Conservation (phyloP, 35 echinoderm and acorn worm species). For the Nesometra sesokonis region DNA sequence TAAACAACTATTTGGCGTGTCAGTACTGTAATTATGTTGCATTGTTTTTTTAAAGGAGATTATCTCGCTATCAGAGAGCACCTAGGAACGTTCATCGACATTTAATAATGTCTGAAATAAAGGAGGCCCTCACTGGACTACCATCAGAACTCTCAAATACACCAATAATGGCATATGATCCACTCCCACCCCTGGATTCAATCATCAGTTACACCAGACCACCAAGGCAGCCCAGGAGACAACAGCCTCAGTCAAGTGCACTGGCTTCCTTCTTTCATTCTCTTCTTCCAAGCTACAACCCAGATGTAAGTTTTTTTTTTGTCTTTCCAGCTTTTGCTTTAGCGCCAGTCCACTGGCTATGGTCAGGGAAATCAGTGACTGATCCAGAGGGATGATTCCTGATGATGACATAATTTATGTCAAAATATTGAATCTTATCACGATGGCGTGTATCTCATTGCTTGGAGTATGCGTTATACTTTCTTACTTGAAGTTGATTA, state of each 20-base stretch:
- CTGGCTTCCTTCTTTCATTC: neutral
- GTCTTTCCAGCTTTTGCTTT: no score
- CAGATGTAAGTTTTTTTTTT: neutral
- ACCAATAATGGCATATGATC: conserved; percentile 90
- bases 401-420: no score
- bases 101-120: conserved; percentile 74
- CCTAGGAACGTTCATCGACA: conserved; percentile 89
- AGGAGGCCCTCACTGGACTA: conserved; percentile 49
- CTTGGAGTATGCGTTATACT: no score
- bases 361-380: no score
- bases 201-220: conserved; percentile 75
- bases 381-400: no score
- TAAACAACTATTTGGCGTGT: neutral
- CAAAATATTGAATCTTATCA: no score
- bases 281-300: conserved; percentile 1
- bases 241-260: neutral
- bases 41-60: conserved; percentile 40
- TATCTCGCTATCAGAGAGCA: conserved; percentile 56
- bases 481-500: no score
- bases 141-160: conserved; percentile 63
- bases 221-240: conserved; percentile 23
- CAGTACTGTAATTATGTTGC: neutral
- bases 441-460: no score
- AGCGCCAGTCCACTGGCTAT: no score
- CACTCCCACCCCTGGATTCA: conserved; percentile 69